phyloP scores from a whole-genome alignment of 2,888 invertebrate genomes.

The Neoitamus cyanurus region DNA sequence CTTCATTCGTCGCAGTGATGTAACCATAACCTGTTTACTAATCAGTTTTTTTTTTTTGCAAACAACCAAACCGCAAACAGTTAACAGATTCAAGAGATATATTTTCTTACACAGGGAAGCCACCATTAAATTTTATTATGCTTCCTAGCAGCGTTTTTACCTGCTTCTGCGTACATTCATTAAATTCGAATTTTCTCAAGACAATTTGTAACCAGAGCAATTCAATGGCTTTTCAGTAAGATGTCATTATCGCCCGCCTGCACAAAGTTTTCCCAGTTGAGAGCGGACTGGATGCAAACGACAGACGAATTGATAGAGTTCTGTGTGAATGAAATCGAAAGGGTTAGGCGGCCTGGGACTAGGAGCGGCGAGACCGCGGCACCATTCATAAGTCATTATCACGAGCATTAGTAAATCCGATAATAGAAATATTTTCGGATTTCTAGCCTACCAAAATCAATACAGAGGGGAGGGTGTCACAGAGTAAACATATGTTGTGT shows the following conservation, averaged over 20 bases:
- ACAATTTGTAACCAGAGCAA: neutral
- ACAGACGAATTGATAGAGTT: conserved; percentile 49
- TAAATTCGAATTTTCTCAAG: neutral
- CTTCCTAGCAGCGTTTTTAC: neutral
- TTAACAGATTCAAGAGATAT: no score
- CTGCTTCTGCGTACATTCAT: neutral
- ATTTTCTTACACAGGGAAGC: neutral
- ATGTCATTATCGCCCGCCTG: conserved; percentile 47
- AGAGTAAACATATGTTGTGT: conserved; percentile 1
- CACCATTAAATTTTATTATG: neutral
- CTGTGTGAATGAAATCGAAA: conserved; percentile 51
- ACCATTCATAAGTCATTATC: conserved; percentile 49
- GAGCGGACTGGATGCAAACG: conserved; percentile 44
- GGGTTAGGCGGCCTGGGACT: conserved; percentile 20
- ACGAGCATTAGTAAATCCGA: conserved; percentile 46
- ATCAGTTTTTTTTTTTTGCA: no score
- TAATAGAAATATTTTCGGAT: conserved; percentile 36
- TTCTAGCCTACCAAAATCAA: conserved; percentile 12
- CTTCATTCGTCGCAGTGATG: no score
- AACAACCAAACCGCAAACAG: no score
- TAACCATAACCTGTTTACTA: no score
- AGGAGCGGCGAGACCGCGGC: conserved; percentile 15
- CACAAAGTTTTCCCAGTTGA: conserved; percentile 28
- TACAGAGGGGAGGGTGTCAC: neutral
- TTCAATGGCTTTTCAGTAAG: neutral